Base-by-base conservation (phyloP, 2,888 invertebrate species). In the Drosophila yooni region DNA sequence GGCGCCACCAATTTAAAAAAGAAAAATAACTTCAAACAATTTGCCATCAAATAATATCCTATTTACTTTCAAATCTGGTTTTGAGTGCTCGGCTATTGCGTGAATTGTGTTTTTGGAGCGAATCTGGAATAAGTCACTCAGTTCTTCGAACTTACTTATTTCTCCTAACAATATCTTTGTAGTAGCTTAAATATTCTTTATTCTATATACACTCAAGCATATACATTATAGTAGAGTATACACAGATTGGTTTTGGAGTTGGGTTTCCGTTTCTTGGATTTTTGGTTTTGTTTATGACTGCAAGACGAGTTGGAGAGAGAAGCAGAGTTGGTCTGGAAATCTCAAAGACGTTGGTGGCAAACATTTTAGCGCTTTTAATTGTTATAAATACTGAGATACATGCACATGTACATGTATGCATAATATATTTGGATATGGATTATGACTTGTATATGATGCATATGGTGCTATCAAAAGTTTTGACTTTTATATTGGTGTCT, bases 361-460 rank as follows among this genome's bases (percentile, higher is more conserved):
- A 86, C 81, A 82, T 89, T 87, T 85, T 83, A 85, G 87, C 82
- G 74, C 82, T 69, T 77, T 86, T 85, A 82, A 82, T 79, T 81
- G 79, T 38, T 82, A 77, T 81, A 78, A 84, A 74, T 40, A 40
- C 54, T 46, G 25, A 60, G 7, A 73, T 43, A 21, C 38, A 61
- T 36, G 51, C 18, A 60, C 3, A 10, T 21, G 43, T 31, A 36
- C 27, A 11, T 33, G 29, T 63, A 33, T 63, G 40, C 50, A 70
- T 60, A 69, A 52, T 53, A 75, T 63, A 53, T 64, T 50, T 43
- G 21, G 21, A 66, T 33, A 61, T 38, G 6, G 21, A 21, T 51
- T 38, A n/a, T 34, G 18, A 33, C 43, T 56, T 40, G 34, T 57
- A 21, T 50, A 40, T 53, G 21, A 52, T 51, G 54, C 43, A 50